Evolutionary conservation across 2,888 invertebrate species (phyloP).

Genomic region (Isoperla grammatica): DNA sequence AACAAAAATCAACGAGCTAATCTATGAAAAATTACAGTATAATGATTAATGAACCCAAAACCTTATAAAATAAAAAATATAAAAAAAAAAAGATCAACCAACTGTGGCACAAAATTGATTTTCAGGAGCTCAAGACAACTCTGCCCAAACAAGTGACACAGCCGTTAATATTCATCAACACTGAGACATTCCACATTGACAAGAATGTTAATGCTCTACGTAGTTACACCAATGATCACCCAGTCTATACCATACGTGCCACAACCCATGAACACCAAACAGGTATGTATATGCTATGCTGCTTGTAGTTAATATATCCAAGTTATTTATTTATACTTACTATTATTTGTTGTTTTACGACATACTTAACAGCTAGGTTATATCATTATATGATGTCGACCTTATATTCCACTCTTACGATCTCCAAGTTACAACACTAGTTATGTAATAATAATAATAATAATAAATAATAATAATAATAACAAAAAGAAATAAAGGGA

Average conservation of each 20-base stretch:
- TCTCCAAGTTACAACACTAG: background rate
- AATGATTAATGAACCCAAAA: too few relatives aligned
- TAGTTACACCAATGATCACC: background rate
- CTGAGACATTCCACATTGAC: constrained; percentile 52
- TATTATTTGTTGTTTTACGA: too few relatives aligned
- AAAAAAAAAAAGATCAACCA: too few relatives aligned
- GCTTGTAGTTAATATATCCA: too few relatives aligned
- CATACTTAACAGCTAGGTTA: too few relatives aligned
- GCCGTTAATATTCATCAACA: constrained; percentile 53
- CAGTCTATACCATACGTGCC: constrained; percentile 6
- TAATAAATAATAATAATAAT: background rate
- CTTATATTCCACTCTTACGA: background rate
- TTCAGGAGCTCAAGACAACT: constrained; percentile 43
- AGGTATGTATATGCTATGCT: too few relatives aligned
- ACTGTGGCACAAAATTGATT: too few relatives aligned
- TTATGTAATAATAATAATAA: background rate
- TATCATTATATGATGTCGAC: too few relatives aligned
- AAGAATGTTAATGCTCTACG: constrained; percentile 48
- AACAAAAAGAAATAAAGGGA: background rate
- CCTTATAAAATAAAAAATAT: too few relatives aligned
- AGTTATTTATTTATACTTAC: too few relatives aligned
- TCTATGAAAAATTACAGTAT: too few relatives aligned
- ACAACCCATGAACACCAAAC: constrained; percentile 12
- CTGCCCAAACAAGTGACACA: constrained; percentile 43
- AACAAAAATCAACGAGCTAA: too few relatives aligned